A percentile compares a stretch with the other conserved stretches of the same genome.
phyloP scores from a whole-genome alignment of 2,113 vertebrate species.

The Pteronura brasiliensis region DNA sequence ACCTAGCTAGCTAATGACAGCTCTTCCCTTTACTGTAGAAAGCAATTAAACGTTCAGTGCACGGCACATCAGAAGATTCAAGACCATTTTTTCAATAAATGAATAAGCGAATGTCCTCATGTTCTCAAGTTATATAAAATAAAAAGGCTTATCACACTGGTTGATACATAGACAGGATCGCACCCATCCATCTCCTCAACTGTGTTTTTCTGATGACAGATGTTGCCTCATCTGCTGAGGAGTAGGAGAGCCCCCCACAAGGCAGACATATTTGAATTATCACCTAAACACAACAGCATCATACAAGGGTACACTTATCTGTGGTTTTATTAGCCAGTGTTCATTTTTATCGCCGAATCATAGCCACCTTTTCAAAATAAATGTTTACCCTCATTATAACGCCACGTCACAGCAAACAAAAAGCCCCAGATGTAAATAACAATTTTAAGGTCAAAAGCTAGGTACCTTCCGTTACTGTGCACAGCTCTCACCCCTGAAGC shows the following conservation, averaged over 20 bases:
- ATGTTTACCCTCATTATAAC: conserved; percentile 20
- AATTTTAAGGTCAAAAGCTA: conserved; percentile 22
- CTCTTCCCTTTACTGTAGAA: not conserved
- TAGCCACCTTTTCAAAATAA: conserved; percentile 37
- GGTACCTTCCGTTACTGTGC: not conserved
- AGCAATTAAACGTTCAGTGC: not conserved
- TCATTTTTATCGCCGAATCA: not conserved
- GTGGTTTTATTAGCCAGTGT: conserved; percentile 1
- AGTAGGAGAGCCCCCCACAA: not conserved
- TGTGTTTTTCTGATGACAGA: not conserved
- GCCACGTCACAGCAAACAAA: not conserved
- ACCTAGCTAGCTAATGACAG: not conserved
- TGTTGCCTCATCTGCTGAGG: conserved; percentile 16
- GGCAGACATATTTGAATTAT: not conserved
- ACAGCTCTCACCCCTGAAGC: not conserved
- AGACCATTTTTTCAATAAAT: not conserved
- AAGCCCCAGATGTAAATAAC: not conserved
- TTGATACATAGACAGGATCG: not conserved
- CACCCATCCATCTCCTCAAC: too few relatives aligned
- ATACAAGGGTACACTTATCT: not conserved
- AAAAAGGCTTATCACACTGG: not conserved
- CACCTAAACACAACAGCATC: not conserved
- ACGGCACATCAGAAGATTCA: not conserved
- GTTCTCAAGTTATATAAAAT: not conserved
- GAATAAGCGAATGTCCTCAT: not conserved